These are phyloP conservation scores for Chrysotoxum bicinctum DNA, from an alignment of 2,888 invertebrate species.

Conservation along the genomic window DNA sequence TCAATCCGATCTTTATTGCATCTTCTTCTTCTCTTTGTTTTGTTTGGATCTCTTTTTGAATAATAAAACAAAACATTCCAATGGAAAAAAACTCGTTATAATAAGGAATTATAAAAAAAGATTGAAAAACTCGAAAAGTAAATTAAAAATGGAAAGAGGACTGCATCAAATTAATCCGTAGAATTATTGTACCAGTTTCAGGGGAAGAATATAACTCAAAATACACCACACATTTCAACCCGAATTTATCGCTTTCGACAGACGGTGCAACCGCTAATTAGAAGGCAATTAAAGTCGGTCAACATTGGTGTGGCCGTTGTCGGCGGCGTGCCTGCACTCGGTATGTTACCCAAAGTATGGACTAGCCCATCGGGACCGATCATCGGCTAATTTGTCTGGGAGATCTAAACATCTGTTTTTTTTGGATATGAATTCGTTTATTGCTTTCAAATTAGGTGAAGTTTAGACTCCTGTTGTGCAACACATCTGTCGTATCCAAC, in stretches of 20 bases:
- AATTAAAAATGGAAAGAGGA: constrained; percentile 18
- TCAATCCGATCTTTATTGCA: constrained; percentile 62
- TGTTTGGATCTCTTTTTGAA: constrained; percentile 30
- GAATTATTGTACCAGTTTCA: constrained; percentile 16
- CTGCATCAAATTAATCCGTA: constrained; percentile 31
- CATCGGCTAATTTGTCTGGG: constrained; percentile 16
- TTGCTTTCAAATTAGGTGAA: constrained; percentile 51
- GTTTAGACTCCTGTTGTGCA: constrained; percentile 41
- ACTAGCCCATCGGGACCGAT: constrained; percentile 21
- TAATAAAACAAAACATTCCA: constrained; percentile 45
- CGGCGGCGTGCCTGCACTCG: background rate
- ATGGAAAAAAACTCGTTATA: constrained; percentile 24
- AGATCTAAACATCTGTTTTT: constrained; percentile 38
- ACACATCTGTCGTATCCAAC: background rate
- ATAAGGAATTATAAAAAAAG: constrained; percentile 19
- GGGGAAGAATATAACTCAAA: constrained; percentile 17
- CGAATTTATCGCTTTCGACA: constrained; percentile 46
- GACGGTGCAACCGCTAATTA: constrained; percentile 65
- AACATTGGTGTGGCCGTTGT: constrained; percentile 24
- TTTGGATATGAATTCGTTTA: constrained; percentile 30
- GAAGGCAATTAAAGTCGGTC: constrained; percentile 66
- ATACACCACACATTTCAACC: constrained; percentile 29
- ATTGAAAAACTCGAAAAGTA: constrained; percentile 10
- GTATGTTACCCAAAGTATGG: constrained; percentile 23
- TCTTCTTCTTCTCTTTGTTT: constrained; percentile 19